Conservation (phyloP, 2,113 vertebrate species). For the Mus musculus region GRCm39 chr3:125692501-125693000, state of each 20-base stretch:
- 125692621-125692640: constrained; percentile 4
- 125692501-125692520: neutral
- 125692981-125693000: neutral
- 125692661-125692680: constrained; percentile 66
- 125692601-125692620: neutral
- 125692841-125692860: constrained; percentile 89
- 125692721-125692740: constrained; percentile 87
- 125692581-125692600: neutral
- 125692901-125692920: constrained; percentile 77
- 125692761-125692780: constrained; percentile 85
- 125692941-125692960: constrained; percentile 72
- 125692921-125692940: constrained; percentile 76
- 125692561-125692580: neutral
- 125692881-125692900: constrained; percentile 86
- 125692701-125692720: constrained; percentile 81
- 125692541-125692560: neutral
- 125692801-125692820: constrained; percentile 83
- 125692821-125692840: constrained; percentile 88
- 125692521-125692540: neutral
- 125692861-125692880: constrained; percentile 85
- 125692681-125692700: constrained; percentile 72
- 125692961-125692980: constrained; percentile 55
- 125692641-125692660: constrained; percentile 25
- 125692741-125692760: constrained; percentile 83
- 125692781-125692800: constrained; percentile 87